Percentiles rank a stretch among this genome's conserved stretches.
Conservation (phyloP, 2,797 vertebrate genomes). For the Arctocebus calabarensis region DNA sequence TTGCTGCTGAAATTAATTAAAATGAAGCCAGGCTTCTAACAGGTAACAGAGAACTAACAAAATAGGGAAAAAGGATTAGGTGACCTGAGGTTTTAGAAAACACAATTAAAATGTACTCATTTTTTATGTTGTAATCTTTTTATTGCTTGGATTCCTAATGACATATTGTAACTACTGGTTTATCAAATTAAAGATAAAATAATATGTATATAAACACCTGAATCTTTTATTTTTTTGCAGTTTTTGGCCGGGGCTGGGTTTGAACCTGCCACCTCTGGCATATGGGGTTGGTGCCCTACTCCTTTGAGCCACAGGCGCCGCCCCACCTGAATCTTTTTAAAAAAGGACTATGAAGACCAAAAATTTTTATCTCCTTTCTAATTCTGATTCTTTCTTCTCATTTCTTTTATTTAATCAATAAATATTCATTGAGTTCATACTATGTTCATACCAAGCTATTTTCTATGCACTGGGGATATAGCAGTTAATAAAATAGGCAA, state of each 20-base stretch:
- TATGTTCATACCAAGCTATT: neutral
- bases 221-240: neutral
- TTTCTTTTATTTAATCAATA: neutral
- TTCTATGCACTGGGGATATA: neutral
- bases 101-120: neutral
- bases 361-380: neutral
- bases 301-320: too few relatives aligned
- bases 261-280: too few relatives aligned
- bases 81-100: neutral
- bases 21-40: slow-evolving; percentile 18
- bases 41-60: neutral
- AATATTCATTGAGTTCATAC: neutral
- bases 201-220: slow-evolving; percentile 4
- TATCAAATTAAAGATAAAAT: slow-evolving; percentile 49
- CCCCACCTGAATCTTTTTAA: neutral
- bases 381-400: neutral
- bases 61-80: neutral
- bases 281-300: too few relatives aligned
- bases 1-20: slow-evolving; percentile 19
- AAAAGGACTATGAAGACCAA: neutral
- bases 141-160: slow-evolving; percentile 26
- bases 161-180: neutral
- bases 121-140: neutral
- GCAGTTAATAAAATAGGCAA: slow-evolving; percentile 2
- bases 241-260: too few relatives aligned